Base-by-base conservation (phyloP, 2,113 vertebrate genomes). In the Oryzias celebensis region DNA sequence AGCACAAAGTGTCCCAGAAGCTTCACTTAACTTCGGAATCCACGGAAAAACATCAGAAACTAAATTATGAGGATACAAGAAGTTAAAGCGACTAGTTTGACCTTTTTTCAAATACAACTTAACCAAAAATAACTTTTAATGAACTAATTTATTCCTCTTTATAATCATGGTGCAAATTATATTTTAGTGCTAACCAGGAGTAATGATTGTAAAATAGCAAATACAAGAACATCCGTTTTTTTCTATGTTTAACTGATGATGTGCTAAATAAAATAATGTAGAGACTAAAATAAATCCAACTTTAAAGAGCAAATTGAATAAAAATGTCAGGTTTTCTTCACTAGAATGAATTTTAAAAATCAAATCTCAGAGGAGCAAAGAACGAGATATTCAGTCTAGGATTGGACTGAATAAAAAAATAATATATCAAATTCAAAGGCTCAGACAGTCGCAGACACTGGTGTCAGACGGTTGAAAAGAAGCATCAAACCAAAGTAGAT, bases 1-100 rank as follows among this genome's bases (percentile, higher is more conserved):
- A 81, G 85, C 80, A 79, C 56, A 50, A 54, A 54, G 16, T 22
- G 42, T 84, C 85, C 63, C 71, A 41, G 31, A 72, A 80, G 41
- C 44, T 18, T 48, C 24, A 50, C 60, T 64, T 45, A 14, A 59
- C 56, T 75, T 68, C 8, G 20, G 20, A 20, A 65, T 71, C 47
- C 16, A 31, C 78, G 28, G 36, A 63, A 68, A 31, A 59, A 22
- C 43, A 47, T 5, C 42, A 10, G 50, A 3, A 68, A 73, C 17
- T 68, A 64, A 73, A 51, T 46, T 22, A 1, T 23, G 24, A 1
- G 22, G 62, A 2, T 17, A 5, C 15, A 50, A 8, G 28, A 20
- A 13, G 45, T 36, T 10, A 36, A 36, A 36, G 36, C 36, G 8
- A 36, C 36, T 36, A 8, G 10, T 36, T 36, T 36, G 36, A 36